Base-by-base conservation (phyloP, 2,888 invertebrate genomes). In the Epinotia nisella region DNA sequence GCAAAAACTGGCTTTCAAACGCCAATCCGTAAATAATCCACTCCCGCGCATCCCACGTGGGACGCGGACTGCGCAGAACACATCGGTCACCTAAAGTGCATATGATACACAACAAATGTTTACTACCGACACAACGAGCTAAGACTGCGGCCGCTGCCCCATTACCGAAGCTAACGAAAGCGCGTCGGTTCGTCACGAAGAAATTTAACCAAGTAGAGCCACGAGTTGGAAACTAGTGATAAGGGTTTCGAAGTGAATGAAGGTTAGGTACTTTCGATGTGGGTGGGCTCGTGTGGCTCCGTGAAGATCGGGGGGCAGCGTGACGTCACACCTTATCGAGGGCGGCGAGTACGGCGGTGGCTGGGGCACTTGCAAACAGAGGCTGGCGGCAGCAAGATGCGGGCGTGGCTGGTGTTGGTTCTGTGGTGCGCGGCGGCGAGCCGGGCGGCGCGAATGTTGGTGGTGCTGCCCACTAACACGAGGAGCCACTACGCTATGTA, bases 401-500 rank as follows among this genome's bases (percentile, higher is more conserved):
- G 86, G 88, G 87, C 89, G 90, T 82, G 82, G 85, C 76, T 83
- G 80, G 86, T 84, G 82, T 76, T 86, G 77, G 81, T 83, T 77
- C 72, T 88, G 77, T 76, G 77, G 76, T 84, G 82, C 80, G 86
- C 78, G 78, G 82, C 82, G 73, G 82, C 81, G 74, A 85, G 83
- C 74, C 81, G 84, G 58, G 87, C 90, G 69, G 94, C 94, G 45
- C 86, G 90, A 19, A 80, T 94, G 49, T 86, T 94, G 51, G 94
- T 88, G 75, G 90, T 94, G 58, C 83, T 94, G 78, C 94, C 94
- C 24, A 93, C 94, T 60, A 92, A 94, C 85, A 94, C 94, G 59
- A 90, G 90, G 79, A 94, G 94, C 83, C 94, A 94, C 83, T 89
- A 92, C 76, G 94, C 93, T 71, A 94, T 94, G 90, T 94, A 94